Conservation (phyloP, 2,888 invertebrate genomes). For the Choreutis nemorana region DNA sequence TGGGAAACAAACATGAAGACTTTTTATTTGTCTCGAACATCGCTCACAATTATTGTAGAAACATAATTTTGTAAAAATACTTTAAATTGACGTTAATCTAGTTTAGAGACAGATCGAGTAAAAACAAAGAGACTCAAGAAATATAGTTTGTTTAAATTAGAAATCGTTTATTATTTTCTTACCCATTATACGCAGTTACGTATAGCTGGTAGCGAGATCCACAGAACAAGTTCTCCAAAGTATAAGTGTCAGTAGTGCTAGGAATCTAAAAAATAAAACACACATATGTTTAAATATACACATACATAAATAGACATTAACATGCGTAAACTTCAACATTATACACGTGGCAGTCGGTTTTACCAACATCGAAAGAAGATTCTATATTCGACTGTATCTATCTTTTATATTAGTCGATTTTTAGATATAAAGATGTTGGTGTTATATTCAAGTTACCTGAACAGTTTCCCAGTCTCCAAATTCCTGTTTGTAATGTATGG, state of each 20-base stretch:
- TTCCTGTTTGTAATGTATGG: slow-evolving; percentile 92
- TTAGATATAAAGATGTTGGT: not conserved
- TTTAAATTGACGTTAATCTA: too few species aligned
- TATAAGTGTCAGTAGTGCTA: slow-evolving; percentile 81
- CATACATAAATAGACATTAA: too few species aligned
- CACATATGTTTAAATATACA: slow-evolving; percentile 1
- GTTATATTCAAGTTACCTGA: slow-evolving; percentile 53
- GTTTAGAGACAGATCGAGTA: too few species aligned
- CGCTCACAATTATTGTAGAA: too few species aligned
- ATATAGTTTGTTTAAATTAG: not conserved
- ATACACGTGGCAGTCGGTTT: too few species aligned
- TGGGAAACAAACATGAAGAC: too few species aligned
- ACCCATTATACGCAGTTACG: slow-evolving; percentile 93
- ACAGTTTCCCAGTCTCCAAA: slow-evolving; percentile 94
- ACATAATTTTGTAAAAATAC: too few species aligned
- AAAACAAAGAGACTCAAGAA: not conserved
- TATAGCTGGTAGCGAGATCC: slow-evolving; percentile 94
- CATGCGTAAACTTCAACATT: too few species aligned
- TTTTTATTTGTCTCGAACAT: too few species aligned
- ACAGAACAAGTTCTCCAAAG: slow-evolving; percentile 87
- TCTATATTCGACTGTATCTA: too few species aligned
- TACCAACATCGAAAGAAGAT: too few species aligned
- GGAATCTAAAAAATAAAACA: slow-evolving; percentile 53
- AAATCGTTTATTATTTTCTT: too few species aligned
- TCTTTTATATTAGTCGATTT: not conserved